A percentile compares a stretch with the other conserved stretches of the same genome.
Evolutionary conservation across 1,140 invertebrate species (phyloP).

Genomic region (Diorhabda elongata): DNA sequence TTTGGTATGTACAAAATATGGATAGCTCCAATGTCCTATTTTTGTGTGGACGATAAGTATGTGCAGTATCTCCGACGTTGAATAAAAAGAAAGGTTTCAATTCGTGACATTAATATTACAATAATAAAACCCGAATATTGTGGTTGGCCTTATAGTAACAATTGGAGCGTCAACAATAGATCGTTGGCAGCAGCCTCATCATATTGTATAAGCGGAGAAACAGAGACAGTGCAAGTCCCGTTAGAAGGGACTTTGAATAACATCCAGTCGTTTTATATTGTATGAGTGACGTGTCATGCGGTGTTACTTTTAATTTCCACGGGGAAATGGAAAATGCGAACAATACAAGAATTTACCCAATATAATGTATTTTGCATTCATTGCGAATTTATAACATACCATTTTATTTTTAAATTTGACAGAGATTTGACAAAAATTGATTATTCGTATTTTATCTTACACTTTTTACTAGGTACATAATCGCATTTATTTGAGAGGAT

Average conservation of each 20-base stretch:
- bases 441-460: background rate
- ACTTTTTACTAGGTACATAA: too few relatives aligned
- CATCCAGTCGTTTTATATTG: background rate
- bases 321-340: conserved; percentile 1
- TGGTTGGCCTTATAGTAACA: background rate
- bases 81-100: background rate
- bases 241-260: conserved; percentile 1
- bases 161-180: conserved; percentile 1
- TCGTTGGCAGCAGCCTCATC: background rate
- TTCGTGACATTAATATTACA: background rate
- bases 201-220: background rate
- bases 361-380: conserved; percentile 3
- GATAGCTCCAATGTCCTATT: too few relatives aligned
- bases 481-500: too few relatives aligned
- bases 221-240: background rate
- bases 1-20: too few relatives aligned
- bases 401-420: background rate
- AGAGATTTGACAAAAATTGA: conserved; percentile 2
- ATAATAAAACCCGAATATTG: background rate
- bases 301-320: conserved; percentile 2
- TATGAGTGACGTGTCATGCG: background rate
- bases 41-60: too few relatives aligned
- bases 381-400: background rate
- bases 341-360: background rate
- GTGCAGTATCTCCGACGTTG: too few relatives aligned